phyloP scores from a whole-genome alignment of 2,113 vertebrate species.

The Octodon degus region DNA sequence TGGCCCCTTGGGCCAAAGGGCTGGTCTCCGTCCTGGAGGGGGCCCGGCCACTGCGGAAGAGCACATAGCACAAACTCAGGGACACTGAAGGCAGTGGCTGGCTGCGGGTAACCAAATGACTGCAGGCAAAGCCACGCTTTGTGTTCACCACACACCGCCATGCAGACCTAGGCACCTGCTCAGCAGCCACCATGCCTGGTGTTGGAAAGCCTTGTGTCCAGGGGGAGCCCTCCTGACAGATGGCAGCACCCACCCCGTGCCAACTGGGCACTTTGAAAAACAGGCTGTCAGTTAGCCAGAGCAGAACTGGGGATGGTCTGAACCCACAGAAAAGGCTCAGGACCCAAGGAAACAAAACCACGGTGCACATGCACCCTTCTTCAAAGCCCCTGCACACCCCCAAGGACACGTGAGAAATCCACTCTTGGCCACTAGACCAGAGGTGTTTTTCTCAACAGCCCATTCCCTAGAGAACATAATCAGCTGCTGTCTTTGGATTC shows the following conservation, averaged over 20 bases:
- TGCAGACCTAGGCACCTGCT: neutral
- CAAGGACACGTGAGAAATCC: neutral
- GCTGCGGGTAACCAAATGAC: neutral
- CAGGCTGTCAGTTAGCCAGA: neutral
- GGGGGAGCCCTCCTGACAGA: neutral
- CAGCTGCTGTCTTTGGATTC: slow-evolving; percentile 50
- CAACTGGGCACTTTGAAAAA: neutral
- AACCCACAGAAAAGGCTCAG: neutral
- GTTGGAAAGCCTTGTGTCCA: neutral
- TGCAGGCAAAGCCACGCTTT: neutral
- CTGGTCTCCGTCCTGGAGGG: neutral
- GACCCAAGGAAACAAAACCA: neutral
- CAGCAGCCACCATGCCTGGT: neutral
- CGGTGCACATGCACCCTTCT: neutral
- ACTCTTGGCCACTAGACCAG: neutral
- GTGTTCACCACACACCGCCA: neutral
- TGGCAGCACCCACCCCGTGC: neutral
- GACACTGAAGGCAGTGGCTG: neutral
- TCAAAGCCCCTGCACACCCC: neutral
- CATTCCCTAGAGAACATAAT: slow-evolving; percentile 43
- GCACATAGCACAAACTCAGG: no score
- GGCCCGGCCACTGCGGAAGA: neutral
- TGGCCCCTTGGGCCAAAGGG: neutral
- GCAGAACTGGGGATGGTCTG: neutral
- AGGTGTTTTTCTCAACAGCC: slow-evolving; percentile 55